phyloP scores from a whole-genome alignment of 2,113 vertebrate species.

The Notothenia rossii region DNA sequence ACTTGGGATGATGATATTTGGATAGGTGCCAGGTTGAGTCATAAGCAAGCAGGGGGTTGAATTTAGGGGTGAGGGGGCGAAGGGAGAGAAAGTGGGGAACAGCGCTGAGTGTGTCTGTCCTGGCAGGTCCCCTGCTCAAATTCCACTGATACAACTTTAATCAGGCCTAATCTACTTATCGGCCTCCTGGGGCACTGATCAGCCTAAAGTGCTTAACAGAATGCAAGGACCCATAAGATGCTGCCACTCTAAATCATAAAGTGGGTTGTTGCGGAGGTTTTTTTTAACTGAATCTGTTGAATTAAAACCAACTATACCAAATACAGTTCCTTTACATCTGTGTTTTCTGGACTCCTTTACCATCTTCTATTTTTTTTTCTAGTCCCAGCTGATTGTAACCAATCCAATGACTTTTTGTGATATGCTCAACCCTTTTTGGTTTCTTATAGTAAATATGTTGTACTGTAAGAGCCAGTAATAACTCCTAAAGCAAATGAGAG shows the following conservation, averaged over 20 bases:
- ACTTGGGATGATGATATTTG: conserved; percentile 80
- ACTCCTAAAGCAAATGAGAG: not conserved
- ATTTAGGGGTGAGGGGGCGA: conserved; percentile 58
- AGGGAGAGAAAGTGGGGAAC: conserved; percentile 47
- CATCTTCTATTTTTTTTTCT: not conserved
- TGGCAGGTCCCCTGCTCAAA: conserved; percentile 83
- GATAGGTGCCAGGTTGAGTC: conserved; percentile 78
- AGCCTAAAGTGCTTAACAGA: conserved; percentile 83
- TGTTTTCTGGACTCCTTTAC: not conserved
- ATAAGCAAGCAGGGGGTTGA: conserved; percentile 74
- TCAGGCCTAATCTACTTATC: conserved; percentile 89
- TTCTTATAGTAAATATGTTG: not conserved
- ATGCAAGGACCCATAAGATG: conserved; percentile 79
- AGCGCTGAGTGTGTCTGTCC: conserved; percentile 77
- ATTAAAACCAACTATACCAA: conserved; percentile 77
- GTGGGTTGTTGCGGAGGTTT: conserved; percentile 65
- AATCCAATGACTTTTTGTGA: not conserved
- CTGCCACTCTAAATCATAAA: conserved; percentile 80
- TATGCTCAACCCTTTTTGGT: not conserved
- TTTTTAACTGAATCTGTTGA: conserved; percentile 76
- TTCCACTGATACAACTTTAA: conserved; percentile 88
- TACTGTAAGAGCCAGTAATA: not conserved
- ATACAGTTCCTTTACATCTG: conserved; percentile 19
- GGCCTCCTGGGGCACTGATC: conserved; percentile 81
- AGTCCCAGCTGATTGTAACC: not conserved